Base-by-base conservation (phyloP, 92 coral and sea anemone species). In the Diadumene lineata region DNA sequence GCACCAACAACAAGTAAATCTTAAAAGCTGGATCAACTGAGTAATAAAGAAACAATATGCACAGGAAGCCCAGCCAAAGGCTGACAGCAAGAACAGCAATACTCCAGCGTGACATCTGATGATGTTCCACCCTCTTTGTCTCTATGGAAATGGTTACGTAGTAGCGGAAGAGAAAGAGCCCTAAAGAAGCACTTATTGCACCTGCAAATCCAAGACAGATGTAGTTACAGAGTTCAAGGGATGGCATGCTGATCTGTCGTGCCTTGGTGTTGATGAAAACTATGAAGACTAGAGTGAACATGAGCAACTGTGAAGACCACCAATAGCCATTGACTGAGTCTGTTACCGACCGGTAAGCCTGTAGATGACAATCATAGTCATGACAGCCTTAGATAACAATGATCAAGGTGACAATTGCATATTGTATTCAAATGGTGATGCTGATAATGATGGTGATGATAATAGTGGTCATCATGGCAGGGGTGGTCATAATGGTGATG, bases 151-250 rank as follows among this genome's bases (percentile, higher is more conserved):
- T 21, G 43, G 79, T 53, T 26, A 50, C 75, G 24, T 60, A 19
- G 68, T 87, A 84, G 11, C 86, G 74, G 56, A 72, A 79, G 31
- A 84, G n/a, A 46, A 87, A 87, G 1, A 84, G 83, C 46, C 86
- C 79, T 10, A 87, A 65, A 13, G 89, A 74, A 7, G 72, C 46
- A 65, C 83, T 80, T 11, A 87, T 58, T 0, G 86, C 83, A 11
- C 92, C 92, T 19, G 86, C 82, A 57, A 87, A 79, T 25, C 86
- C 89, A 58, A 87, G 89, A 74, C 88, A 87, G 1, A 81, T 72
- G 34, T 87, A 84, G 11, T 86, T 80, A 51, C 92, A 83, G 44
- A 87, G 79, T 32, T 87, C 92, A 27, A 70, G 64, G 23, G 78
- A 65, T 19, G 88, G 65, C 88, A 87, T 87, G 64, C 74, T 84